Evolutionary conservation across 2,113 vertebrate species (phyloP).

Genomic region (Sorex araneus): DNA sequence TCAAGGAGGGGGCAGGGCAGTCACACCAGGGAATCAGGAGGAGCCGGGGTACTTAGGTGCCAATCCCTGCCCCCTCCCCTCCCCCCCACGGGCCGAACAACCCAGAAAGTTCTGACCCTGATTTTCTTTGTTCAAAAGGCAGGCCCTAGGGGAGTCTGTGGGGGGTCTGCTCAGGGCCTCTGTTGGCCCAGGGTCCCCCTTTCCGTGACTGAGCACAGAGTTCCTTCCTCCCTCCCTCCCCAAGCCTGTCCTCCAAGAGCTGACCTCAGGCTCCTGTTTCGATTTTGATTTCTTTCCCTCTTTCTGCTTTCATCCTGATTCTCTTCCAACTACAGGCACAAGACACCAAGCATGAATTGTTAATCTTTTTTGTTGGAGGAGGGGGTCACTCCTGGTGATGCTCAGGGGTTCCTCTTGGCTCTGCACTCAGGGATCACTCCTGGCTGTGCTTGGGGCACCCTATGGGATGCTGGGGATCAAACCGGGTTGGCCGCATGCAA

Average conservation of each 20-base stretch:
- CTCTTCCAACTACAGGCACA: background rate
- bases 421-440: no score
- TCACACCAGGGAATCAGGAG: background rate
- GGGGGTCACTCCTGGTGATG: no score
- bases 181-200: background rate
- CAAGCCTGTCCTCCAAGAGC: accelerated
- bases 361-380: no score
- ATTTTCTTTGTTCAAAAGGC: background rate
- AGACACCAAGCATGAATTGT: no score
- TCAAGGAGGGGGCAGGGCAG: no score
- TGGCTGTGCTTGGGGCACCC: no score
- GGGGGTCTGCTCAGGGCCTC: accelerated
- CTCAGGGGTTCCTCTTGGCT: no score
- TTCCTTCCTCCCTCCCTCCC: background rate
- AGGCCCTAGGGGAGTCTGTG: background rate
- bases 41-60: background rate
- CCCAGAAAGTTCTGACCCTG: no score
- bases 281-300: background rate
- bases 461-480: no score
- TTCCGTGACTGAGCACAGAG: background rate
- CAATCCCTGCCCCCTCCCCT: no score
- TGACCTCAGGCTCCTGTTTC: background rate
- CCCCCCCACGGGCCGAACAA: background rate
- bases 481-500: no score
- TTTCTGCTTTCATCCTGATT: background rate